Percentiles rank a stretch among this genome's conserved stretches.
phyloP scores from a whole-genome alignment of 2,113 vertebrate genomes.

The Scomber colias region DNA sequence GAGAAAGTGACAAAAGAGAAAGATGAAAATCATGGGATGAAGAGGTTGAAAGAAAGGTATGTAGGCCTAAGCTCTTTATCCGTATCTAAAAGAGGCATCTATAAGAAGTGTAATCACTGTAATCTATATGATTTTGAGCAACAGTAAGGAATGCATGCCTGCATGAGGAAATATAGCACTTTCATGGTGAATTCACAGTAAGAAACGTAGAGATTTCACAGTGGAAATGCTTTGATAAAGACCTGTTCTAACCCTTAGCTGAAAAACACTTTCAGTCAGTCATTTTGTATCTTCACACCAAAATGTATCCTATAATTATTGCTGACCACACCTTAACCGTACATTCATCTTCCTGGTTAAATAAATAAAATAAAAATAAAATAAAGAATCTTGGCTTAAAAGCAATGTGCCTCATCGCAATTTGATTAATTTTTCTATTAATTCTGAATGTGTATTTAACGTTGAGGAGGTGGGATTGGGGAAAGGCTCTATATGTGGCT shows the following conservation, averaged over 20 bases:
- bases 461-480: neutral
- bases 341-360: neutral
- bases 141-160: neutral
- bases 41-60: constrained; percentile 66
- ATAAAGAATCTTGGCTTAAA: neutral
- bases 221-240: constrained; percentile 14
- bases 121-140: constrained; percentile 42
- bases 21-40: constrained; percentile 47
- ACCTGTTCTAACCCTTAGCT: neutral
- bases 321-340: neutral
- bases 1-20: constrained; percentile 50
- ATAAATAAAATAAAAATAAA: too few species aligned
- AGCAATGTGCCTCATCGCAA: neutral
- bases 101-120: constrained; percentile 39
- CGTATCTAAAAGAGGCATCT: constrained; percentile 62
- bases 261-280: neutral
- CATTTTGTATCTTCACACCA: neutral
- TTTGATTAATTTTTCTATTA: constrained; percentile 10
- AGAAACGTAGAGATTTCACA: constrained; percentile 5
- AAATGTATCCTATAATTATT: neutral
- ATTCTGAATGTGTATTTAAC: constrained; percentile 27
- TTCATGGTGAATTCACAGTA: constrained; percentile 38
- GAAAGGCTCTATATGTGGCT: constrained; percentile 2
- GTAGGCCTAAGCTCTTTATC: constrained; percentile 65
- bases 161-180: constrained; percentile 15